Percentiles rank a stretch among this genome's conserved stretches.
Conservation (phyloP, 2,797 vertebrate species). For the Acrossocheilus wenchowensis region DNA sequence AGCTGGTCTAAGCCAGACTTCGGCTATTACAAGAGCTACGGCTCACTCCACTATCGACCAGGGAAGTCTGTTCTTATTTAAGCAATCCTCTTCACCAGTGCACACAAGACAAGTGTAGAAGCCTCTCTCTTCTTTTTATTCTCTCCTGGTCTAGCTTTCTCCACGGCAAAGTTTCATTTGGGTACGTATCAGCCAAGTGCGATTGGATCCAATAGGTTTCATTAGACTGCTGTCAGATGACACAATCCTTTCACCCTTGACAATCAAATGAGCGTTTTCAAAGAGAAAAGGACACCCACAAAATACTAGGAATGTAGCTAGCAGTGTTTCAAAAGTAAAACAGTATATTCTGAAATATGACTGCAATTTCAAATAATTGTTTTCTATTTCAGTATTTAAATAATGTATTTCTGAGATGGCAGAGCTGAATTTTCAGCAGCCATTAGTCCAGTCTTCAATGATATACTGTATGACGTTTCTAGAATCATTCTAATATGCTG, state of each 20-base stretch:
- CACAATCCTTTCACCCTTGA: slow-evolving; percentile 1
- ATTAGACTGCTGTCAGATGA: slow-evolving; percentile 47
- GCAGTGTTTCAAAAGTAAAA: not conserved
- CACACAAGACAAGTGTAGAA: slow-evolving; percentile 33
- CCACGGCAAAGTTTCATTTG: slow-evolving; percentile 22
- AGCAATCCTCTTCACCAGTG: slow-evolving; percentile 54
- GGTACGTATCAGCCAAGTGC: not conserved
- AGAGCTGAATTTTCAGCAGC: not conserved
- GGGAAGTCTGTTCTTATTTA: slow-evolving; percentile 61
- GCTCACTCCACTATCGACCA: slow-evolving; percentile 65
- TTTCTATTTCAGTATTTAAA: not conserved
- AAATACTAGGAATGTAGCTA: not conserved
- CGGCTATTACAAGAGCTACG: slow-evolving; percentile 54
- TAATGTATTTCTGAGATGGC: not conserved
- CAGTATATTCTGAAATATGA: not conserved
- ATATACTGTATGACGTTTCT: too few species aligned
- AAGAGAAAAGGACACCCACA: not conserved
- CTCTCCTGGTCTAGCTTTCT: not conserved
- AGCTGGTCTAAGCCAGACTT: slow-evolving; percentile 49
- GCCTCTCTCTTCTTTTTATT: not conserved
- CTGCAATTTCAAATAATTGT: not conserved
- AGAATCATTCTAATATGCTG: not conserved
- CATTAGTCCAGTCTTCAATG: not conserved
- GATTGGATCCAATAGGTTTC: slow-evolving; percentile 36
- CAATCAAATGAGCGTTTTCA: slow-evolving; percentile 24